Evolutionary conservation across 2,113 vertebrate genomes (phyloP), one percentile per base, ranked within the genome.

Genomic region (Cariama cristata): DNA sequence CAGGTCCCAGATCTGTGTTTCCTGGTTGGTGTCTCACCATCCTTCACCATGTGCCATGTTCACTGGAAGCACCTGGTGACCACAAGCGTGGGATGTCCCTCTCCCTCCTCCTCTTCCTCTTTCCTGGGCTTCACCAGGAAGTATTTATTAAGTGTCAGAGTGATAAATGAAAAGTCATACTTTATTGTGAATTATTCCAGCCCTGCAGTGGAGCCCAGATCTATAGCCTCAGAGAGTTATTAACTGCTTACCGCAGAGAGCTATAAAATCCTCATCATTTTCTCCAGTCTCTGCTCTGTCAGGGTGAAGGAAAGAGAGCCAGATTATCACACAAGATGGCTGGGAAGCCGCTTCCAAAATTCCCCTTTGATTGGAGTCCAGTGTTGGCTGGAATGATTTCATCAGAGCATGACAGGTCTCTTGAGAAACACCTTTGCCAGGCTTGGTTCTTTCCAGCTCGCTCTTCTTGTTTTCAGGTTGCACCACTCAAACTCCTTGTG

Each of bases 121-220:
- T 95, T 59, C 58, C 84, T 47, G 14, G 24, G 90, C 89, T 97
- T 97, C 97, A 94, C 95, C 93, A 95, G 94, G 92, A 98, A 98
- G 96, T 98, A 97, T 98, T 98, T 98, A 98, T 98, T 95, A 96
- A 96, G 96, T 56, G 90, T 97, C 98, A 98, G 58, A 71, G 93
- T 98, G 97, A 98, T 97, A 98, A 98, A 98, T 98, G 98, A 97
- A 97, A 98, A 97, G 97, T 97, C 97, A 92, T 98, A 98, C 98
- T 98, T 98, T 98, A 97, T 64, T 95, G 95, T 98, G 98, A 98
- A 98, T 98, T 98, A 98, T 98, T 97, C 97, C 93, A 84, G 97
- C 91, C 90, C 90, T 82, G 92, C 88, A 88, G 95, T 76, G 55
- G 96, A 97, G 97, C 92, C 72, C 95, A 98, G 97, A 98, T 98